phyloP scores from a whole-genome alignment of 23 tunicate species.

The Oikopleura albicans region DNA sequence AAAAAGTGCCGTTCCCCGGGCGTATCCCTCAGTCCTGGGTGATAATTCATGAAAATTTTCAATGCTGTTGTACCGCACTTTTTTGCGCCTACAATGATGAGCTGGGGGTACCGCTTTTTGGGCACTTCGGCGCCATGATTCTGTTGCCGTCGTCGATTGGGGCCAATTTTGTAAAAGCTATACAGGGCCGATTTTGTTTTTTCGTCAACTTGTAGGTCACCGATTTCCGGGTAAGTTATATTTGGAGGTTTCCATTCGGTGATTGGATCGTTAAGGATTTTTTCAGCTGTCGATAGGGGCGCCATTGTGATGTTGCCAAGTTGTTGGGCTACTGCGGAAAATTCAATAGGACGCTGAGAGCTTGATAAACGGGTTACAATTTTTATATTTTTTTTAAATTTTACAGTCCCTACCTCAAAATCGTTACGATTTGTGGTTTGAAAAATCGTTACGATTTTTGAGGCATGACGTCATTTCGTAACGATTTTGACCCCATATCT shows the following conservation, averaged over 20 bases:
- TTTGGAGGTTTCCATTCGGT: not conserved
- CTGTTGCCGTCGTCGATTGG: not conserved
- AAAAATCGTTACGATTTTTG: too few relatives aligned
- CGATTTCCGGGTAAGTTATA: not conserved
- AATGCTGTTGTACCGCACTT: conserved; percentile 9
- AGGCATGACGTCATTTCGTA: too few relatives aligned
- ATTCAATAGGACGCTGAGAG: too few relatives aligned
- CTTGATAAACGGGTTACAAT: too few relatives aligned
- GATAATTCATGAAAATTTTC: conserved; percentile 9
- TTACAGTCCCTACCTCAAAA: too few relatives aligned
- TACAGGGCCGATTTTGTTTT: not conserved
- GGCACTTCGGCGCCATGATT: not conserved
- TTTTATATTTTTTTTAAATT: too few relatives aligned
- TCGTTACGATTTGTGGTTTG: too few relatives aligned
- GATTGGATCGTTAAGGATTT: too few relatives aligned
- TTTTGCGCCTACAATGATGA: conserved; percentile 10
- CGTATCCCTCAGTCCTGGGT: not conserved
- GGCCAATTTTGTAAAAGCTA: not conserved
- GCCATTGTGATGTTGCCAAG: too few relatives aligned
- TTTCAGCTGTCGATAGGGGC: too few relatives aligned
- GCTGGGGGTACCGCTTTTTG: not conserved
- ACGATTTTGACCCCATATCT: too few relatives aligned
- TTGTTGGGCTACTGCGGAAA: too few relatives aligned
- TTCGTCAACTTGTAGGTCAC: not conserved
- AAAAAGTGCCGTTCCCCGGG: conserved; percentile 1